phyloP scores from a whole-genome alignment of 2,888 invertebrate genomes.

The Digitonthophagus gazella region DNA sequence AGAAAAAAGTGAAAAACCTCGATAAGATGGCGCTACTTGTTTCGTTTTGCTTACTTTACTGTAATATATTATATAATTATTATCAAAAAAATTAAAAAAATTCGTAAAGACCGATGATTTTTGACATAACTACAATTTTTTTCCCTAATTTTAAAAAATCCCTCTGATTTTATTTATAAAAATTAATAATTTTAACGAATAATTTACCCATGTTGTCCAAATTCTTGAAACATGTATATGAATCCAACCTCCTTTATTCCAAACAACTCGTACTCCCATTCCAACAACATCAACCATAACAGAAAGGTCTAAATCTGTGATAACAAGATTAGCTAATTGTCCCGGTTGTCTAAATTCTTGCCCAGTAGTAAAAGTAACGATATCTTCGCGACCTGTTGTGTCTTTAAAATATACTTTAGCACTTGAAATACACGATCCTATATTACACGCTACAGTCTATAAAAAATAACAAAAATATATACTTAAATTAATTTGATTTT shows the following conservation, averaged over 20 bases:
- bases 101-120: no score
- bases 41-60: no score
- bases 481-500: background rate
- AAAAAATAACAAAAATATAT: background rate
- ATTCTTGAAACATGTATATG: constrained; percentile 7
- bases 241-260: constrained; percentile 5
- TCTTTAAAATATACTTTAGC: background rate
- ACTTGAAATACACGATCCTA: background rate
- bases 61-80: no score
- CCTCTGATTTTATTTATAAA: no score
- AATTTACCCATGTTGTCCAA: background rate
- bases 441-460: background rate
- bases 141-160: no score
- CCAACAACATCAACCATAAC: background rate
- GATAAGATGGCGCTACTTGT: no score
- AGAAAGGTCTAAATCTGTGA: constrained; percentile 1
- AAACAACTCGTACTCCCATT: background rate
- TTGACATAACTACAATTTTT: no score
- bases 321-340: background rate
- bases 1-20: no score
- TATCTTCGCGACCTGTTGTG: background rate
- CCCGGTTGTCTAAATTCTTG: background rate
- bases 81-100: no score
- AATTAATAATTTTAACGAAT: no score
- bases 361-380: background rate